Evolutionary conservation across 2,888 invertebrate genomes (phyloP).

Genomic region (Andrena marginata): DNA sequence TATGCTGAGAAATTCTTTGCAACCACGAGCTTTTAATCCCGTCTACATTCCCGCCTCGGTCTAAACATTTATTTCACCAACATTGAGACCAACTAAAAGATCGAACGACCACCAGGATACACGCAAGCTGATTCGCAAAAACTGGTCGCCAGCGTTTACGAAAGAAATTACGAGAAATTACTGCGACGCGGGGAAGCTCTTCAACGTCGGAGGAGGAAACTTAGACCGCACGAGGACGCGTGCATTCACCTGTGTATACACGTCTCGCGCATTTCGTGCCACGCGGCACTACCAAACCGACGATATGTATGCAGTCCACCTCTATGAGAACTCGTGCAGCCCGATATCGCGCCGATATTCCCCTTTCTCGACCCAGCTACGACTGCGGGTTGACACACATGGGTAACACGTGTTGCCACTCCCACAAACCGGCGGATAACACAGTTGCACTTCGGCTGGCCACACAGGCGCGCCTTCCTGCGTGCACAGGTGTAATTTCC

Average conservation of each 20-base stretch:
- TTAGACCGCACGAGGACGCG: constrained; percentile 18
- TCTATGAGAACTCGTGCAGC: constrained; percentile 77
- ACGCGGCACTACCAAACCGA: constrained; percentile 78
- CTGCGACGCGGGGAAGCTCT: constrained; percentile 7
- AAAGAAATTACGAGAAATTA: constrained; percentile 39
- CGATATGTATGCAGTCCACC: constrained; percentile 82
- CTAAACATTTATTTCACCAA: neutral
- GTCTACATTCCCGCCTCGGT: neutral
- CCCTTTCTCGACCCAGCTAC: constrained; percentile 49
- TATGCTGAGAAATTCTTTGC: neutral
- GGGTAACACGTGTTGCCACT: constrained; percentile 80
- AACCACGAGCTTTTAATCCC: too few relatives aligned
- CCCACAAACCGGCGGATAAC: constrained; percentile 60
- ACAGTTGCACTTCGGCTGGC: constrained; percentile 33
- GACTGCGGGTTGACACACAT: constrained; percentile 76
- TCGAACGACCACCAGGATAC: neutral
- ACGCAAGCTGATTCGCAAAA: neutral
- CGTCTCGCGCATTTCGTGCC: constrained; percentile 68
- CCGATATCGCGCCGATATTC: constrained; percentile 74
- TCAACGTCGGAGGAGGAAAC: neutral
- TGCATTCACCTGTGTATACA: constrained; percentile 22
- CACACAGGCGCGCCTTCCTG: constrained; percentile 14
- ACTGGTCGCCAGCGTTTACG: constrained; percentile 1
- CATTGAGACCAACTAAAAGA: neutral
- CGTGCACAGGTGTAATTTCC: constrained; percentile 3